phyloP scores from a whole-genome alignment of 2,113 vertebrate genomes.

The Esox niger region DNA sequence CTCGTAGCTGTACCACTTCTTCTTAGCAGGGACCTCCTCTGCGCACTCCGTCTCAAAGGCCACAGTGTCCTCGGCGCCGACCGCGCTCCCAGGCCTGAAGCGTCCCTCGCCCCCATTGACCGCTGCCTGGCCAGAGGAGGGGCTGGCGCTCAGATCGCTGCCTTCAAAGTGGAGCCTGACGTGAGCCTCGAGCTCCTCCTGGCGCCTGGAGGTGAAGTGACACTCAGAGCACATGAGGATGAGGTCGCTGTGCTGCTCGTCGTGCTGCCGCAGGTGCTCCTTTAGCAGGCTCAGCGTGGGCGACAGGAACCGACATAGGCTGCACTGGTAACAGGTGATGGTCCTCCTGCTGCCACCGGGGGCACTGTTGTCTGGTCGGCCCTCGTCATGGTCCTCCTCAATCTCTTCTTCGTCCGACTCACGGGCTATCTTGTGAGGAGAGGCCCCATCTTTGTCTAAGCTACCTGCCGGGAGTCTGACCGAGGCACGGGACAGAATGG shows the following conservation, averaged over 20 bases:
- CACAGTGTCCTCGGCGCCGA: background rate
- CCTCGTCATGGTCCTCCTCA: constrained; percentile 40
- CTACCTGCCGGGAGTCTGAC: constrained; percentile 45
- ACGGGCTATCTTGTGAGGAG: constrained; percentile 70
- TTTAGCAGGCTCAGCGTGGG: constrained; percentile 82
- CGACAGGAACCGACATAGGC: constrained; percentile 86
- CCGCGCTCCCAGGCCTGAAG: background rate
- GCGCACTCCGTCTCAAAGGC: constrained; percentile 37
- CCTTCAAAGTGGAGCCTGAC: constrained; percentile 78
- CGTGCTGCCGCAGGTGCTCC: constrained; percentile 87
- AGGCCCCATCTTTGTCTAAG: constrained; percentile 56
- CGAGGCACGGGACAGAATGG: constrained; percentile 51
- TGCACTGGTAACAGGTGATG: constrained; percentile 89
- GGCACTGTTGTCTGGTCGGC: constrained; percentile 33
- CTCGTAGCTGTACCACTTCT: constrained; percentile 91
- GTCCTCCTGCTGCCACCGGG: constrained; percentile 65
- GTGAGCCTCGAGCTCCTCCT: constrained; percentile 87
- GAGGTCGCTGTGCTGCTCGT: constrained; percentile 88
- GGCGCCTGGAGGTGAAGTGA: constrained; percentile 81
- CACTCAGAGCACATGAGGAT: constrained; percentile 93
- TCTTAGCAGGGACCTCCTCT: constrained; percentile 57
- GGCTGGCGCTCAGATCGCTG: constrained; percentile 23
- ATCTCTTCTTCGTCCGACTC: constrained; percentile 48
- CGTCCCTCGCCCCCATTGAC: constrained; percentile 22
- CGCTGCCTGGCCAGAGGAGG: background rate